Evolutionary conservation across 2,113 vertebrate species (phyloP).

Genomic region (Axis porcinus): DNA sequence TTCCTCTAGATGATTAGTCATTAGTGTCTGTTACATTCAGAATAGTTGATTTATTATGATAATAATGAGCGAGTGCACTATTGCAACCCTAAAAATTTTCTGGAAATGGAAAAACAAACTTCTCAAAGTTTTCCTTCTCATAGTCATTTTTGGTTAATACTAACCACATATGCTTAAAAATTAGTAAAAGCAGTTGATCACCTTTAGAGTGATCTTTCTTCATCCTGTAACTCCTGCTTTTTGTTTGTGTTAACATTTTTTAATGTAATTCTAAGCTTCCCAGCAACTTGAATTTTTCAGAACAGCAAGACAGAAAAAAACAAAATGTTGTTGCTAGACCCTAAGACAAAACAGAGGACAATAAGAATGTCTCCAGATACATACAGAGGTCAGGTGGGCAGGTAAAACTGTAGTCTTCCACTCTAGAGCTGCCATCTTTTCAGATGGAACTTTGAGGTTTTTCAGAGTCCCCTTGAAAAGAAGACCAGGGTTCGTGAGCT

Average conservation of each 20-base stretch:
- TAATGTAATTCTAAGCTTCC: background rate
- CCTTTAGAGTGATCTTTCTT: background rate
- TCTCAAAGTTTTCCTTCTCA: background rate
- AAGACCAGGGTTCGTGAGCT: background rate
- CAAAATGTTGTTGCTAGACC: background rate
- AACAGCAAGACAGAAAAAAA: background rate
- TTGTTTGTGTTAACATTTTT: background rate
- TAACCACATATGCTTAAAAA: background rate
- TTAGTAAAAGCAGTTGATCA: background rate
- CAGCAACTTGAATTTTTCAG: background rate
- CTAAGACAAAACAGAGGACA: background rate
- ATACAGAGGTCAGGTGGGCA: background rate
- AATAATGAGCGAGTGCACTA: background rate
- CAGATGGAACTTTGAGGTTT: background rate
- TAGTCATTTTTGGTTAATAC: background rate
- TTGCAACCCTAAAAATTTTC: background rate
- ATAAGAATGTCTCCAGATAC: background rate
- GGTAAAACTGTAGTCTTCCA: background rate
- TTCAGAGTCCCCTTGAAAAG: background rate
- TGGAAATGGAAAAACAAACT: background rate
- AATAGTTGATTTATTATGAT: background rate
- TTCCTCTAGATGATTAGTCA: background rate
- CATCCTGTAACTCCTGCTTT: background rate
- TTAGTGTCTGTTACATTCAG: background rate
- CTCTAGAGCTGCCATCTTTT: background rate